A percentile compares a stretch with the other conserved stretches of the same genome.
These are phyloP conservation scores for Herminia tarsipennalis DNA, from an alignment of 2,888 invertebrate species.

Conservation along the genomic window DNA sequence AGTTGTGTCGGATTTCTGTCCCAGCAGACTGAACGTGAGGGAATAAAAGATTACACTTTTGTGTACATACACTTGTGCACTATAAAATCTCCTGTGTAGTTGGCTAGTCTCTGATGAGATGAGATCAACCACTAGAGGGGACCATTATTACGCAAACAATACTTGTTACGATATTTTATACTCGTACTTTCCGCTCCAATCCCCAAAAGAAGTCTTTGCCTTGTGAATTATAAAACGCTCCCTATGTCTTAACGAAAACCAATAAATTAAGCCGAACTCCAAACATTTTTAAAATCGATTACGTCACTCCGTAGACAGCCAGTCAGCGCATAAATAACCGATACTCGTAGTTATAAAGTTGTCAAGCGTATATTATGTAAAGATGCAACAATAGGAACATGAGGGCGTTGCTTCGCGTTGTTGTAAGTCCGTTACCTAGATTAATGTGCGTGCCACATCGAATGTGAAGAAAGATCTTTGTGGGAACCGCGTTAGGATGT, in stretches of 20 bases:
- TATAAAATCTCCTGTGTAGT: too few species aligned
- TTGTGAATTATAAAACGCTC: too few species aligned
- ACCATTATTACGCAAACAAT: too few species aligned
- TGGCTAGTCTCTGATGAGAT: too few species aligned
- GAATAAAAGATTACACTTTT: too few species aligned
- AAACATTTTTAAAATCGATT: conserved; percentile 22
- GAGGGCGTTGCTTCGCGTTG: conserved; percentile 61
- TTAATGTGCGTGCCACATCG: conserved; percentile 79
- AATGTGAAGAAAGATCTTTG: conserved; percentile 81
- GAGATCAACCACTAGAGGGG: too few species aligned
- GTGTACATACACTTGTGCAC: too few species aligned
- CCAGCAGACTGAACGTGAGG: too few species aligned
- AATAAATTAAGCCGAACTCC: conserved; percentile 7
- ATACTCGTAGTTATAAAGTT: conserved; percentile 57
- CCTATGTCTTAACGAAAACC: neutral
- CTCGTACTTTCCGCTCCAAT: too few species aligned
- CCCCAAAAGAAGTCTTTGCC: neutral
- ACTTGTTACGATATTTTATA: too few species aligned
- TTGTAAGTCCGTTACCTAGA: conserved; percentile 71
- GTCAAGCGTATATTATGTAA: conserved; percentile 51
- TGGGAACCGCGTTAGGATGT: conserved; percentile 76
- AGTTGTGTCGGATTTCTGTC: too few species aligned
- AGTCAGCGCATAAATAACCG: conserved; percentile 37
- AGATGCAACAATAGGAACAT: conserved; percentile 62
- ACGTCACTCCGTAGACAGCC: conserved; percentile 29